Evolutionary conservation across 2,113 vertebrate species (phyloP).

Genomic region (Romanogobio albipinnatus): DNA sequence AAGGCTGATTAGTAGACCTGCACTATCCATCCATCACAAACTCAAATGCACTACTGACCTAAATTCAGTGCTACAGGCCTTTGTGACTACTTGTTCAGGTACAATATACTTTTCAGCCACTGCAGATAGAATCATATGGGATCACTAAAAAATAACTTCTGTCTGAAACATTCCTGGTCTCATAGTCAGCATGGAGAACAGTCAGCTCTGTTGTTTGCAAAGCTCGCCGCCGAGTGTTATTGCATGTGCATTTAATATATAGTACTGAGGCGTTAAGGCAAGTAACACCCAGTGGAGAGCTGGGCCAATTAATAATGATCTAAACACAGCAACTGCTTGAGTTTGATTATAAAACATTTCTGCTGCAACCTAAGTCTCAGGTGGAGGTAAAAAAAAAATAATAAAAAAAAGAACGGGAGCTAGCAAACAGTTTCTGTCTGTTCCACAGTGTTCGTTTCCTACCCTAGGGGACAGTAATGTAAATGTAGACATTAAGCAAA

Average conservation of each 20-base stretch:
- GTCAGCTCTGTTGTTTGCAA: constrained; percentile 45
- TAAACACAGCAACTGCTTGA: constrained; percentile 19
- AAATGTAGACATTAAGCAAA: constrained; percentile 30
- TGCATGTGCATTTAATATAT: constrained; percentile 42
- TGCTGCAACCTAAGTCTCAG: background rate
- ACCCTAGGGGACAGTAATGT: constrained; percentile 15
- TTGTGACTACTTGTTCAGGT: background rate
- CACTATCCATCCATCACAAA: constrained; percentile 3
- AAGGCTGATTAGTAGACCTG: background rate
- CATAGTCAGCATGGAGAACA: constrained; percentile 17
- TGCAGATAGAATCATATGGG: constrained; percentile 46
- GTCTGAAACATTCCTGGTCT: constrained; percentile 38
- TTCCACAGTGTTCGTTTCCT: constrained; percentile 26
- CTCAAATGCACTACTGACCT: constrained; percentile 13
- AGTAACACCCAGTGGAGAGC: constrained; percentile 6
- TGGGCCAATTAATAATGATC: constrained; percentile 14
- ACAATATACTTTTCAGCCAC: constrained; percentile 27
- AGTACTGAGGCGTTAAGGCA: background rate
- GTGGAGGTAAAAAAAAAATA: background rate
- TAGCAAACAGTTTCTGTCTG: constrained; percentile 24
- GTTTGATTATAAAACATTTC: constrained; percentile 29
- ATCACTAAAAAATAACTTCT: constrained; percentile 48
- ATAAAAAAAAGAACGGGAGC: background rate
- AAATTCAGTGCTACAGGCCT: constrained; percentile 3
- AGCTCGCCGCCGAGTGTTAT: constrained; percentile 40